Evolutionary conservation across 2,888 invertebrate genomes (phyloP).

Genomic region (Pantelozetes paolii): DNA sequence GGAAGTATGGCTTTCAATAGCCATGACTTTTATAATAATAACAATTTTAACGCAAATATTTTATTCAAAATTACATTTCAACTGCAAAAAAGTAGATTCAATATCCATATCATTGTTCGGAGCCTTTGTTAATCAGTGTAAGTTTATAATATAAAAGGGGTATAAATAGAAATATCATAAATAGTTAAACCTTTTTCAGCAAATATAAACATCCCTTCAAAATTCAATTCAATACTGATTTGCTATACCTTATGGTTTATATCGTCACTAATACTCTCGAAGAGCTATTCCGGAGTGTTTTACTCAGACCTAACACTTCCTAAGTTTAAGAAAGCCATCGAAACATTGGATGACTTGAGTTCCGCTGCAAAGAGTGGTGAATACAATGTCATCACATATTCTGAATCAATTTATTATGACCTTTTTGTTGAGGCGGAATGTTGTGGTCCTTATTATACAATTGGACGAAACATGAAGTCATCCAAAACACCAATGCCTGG

Average conservation of each 20-base stretch:
- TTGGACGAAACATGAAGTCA: not conserved
- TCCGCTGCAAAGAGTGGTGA: not conserved
- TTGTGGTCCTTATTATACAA: not conserved
- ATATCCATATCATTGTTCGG: slow-evolving; percentile 11
- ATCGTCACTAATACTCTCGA: slow-evolving; percentile 11
- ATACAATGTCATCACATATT: not conserved
- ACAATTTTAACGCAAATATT: not conserved
- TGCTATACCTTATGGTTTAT: not conserved
- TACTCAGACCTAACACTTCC: slow-evolving; percentile 33
- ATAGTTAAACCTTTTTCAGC: not conserved
- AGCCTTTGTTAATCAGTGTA: not conserved
- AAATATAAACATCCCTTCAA: not conserved
- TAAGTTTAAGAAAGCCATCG: slow-evolving; percentile 6
- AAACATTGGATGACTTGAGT: slow-evolving; percentile 26
- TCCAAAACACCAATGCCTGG: not conserved
- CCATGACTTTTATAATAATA: not conserved
- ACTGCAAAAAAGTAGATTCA: not conserved
- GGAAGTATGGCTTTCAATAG: not conserved
- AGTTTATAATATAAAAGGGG: not conserved
- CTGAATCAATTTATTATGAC: not conserved
- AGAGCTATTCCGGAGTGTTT: slow-evolving; percentile 27
- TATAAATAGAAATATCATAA: not conserved
- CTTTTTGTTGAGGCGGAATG: not conserved
- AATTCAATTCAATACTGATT: not conserved
- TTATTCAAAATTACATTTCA: not conserved